Base-by-base conservation (phyloP, 2,797 vertebrate species). In the Zalophus californianus region DNA sequence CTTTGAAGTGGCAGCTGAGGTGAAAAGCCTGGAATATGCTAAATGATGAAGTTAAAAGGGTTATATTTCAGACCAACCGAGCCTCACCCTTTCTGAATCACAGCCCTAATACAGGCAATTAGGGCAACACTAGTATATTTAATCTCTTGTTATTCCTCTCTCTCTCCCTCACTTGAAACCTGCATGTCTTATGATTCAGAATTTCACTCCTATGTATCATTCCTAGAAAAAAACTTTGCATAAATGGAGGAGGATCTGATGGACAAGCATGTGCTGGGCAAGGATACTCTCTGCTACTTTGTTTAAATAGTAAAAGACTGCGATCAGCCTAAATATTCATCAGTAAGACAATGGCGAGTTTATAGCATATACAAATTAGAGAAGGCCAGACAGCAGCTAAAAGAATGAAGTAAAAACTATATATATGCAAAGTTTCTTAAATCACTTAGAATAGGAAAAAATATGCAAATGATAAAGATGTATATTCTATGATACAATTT, bases 31-130 rank as follows among this genome's bases (percentile, higher is more conserved):
- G 66, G 72, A 78, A 90, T 80, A 82, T 44, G 35, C 58, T 68
- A 72, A 95, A 93, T 44, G n/a, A 68, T 84, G 73, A 94, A 60
- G 84, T 88, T 85, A 83, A 94, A 93, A 91, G 58, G 41, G 86
- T 86, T 72, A 62, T 29, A 85, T 58, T 94, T 94, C 68, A 94
- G 38, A 25, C n/a, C 52, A 92, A 16, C n/a, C 0, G 1, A 79
- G 62, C 32, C 29, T 95, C 38, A 27, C 82, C 54, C 25, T 94
- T 85, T 79, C 56, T 75, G 64, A 96, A 79, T 91, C 58, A 89
- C 14, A 68, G 29, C 13, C 68, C 20, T 58, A 18, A 58, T 1
- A 27, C 0, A 92, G 62, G 70, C 54, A 85, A 68, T 86, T 13
- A 78, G 54, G 58, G 9, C 8, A 35, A 68, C 5, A 14, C 48